A percentile compares a stretch with the other conserved stretches of the same genome.
These are phyloP conservation scores for Aldabrachelys gigantea DNA, from an alignment of 2,113 vertebrate genomes.

Conservation along the genomic window DNA sequence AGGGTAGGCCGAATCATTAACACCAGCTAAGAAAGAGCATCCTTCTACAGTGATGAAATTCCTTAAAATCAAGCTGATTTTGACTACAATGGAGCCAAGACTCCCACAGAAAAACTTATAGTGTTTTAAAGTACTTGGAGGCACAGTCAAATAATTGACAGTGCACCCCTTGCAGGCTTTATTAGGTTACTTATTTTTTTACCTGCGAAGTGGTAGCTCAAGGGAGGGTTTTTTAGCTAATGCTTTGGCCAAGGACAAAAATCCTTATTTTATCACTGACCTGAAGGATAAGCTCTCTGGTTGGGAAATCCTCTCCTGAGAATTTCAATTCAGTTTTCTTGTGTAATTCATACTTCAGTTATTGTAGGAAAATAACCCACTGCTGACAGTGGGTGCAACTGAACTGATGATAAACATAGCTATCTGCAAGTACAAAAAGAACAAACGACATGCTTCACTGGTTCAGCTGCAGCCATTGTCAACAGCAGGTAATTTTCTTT, in stretches of 20 bases:
- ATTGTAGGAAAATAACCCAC: not conserved
- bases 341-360: not conserved
- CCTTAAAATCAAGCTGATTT: conserved; percentile 69
- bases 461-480: not conserved
- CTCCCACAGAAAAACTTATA: conserved; percentile 64
- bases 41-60: conserved; percentile 45
- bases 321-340: not conserved
- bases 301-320: not conserved
- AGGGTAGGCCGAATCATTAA: conserved; percentile 27
- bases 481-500: not conserved
- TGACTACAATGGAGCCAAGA: conserved; percentile 80
- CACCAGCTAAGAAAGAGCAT: conserved; percentile 54
- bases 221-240: not conserved
- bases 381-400: not conserved
- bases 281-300: not conserved
- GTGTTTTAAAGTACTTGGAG: conserved; percentile 76
- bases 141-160: conserved; percentile 69
- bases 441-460: not conserved
- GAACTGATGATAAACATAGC: not conserved
- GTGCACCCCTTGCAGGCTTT: conserved; percentile 54
- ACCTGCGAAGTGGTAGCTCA: conserved; percentile 32
- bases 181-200: conserved; percentile 59
- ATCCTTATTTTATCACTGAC: not conserved
- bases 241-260: not conserved
- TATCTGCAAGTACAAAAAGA: not conserved